These are phyloP conservation scores for Ectemnius cavifrons DNA, from an alignment of 2,888 invertebrate genomes.

Conservation along the genomic window DNA sequence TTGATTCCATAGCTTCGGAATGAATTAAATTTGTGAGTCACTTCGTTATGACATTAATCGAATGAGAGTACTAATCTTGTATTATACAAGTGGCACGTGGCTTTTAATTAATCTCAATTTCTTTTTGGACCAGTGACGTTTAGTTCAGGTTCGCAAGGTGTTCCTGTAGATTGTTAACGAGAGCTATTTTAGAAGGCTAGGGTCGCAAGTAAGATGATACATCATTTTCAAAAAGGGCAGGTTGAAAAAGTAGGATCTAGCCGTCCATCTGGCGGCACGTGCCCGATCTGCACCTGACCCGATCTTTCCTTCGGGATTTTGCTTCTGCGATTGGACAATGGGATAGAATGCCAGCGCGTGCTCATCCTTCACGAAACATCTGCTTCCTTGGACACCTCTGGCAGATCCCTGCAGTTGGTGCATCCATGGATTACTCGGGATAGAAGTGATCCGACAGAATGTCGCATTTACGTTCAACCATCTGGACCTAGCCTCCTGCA, in stretches of 20 bases:
- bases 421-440: conserved; percentile 14
- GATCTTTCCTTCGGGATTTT: conserved; percentile 47
- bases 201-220: background rate
- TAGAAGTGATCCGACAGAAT: conserved; percentile 28
- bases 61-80: too few species aligned
- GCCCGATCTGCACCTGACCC: conserved; percentile 61
- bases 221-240: background rate
- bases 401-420: conserved; percentile 12
- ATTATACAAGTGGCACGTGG: too few species aligned
- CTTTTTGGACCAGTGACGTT: too few species aligned
- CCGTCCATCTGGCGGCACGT: conserved; percentile 54
- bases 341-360: conserved; percentile 50
- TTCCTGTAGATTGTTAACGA: background rate
- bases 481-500: conserved; percentile 17
- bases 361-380: conserved; percentile 43
- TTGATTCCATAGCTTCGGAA: too few species aligned
- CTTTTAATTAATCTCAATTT: too few species aligned
- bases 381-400: conserved; percentile 48
- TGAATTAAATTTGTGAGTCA: too few species aligned
- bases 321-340: conserved; percentile 32
- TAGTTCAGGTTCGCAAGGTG: too few species aligned
- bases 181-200: background rate
- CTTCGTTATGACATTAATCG: too few species aligned
- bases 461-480: conserved; percentile 19
- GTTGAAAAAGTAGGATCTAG: conserved; percentile 22